Conservation (phyloP, 2,888 invertebrate genomes). For the Parapristionchus giblindavisi region DNA sequence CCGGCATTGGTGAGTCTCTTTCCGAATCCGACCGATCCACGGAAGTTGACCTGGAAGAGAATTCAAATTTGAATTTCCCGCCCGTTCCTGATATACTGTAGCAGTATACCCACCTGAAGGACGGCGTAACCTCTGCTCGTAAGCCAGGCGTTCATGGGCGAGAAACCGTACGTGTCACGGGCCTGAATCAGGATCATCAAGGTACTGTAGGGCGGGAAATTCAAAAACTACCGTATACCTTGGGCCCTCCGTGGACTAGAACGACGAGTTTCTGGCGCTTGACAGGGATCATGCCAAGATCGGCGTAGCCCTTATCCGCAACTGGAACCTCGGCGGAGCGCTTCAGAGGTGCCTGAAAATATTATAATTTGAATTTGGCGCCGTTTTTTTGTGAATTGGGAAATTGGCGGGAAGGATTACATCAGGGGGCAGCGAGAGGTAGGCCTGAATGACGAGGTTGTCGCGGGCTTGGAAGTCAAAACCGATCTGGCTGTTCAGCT, state of each 20-base stretch:
- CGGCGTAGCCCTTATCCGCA: constrained; percentile 60
- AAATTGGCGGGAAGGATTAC: constrained; percentile 21
- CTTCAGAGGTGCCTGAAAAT: constrained; percentile 50
- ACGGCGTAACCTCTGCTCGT: constrained; percentile 68
- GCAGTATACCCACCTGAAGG: constrained; percentile 52
- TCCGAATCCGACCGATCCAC: constrained; percentile 68
- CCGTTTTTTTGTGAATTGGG: background rate
- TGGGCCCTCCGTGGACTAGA: constrained; percentile 67
- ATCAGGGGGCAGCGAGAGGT: constrained; percentile 65
- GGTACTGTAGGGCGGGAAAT: no score
- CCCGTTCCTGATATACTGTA: background rate
- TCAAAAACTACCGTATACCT: constrained; percentile 37
- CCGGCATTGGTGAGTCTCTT: constrained; percentile 67
- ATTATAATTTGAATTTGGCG: background rate
- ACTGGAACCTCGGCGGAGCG: constrained; percentile 57
- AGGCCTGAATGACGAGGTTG: constrained; percentile 66
- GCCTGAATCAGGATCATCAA: no score
- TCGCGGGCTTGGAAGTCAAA: constrained; percentile 67
- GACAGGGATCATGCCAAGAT: constrained; percentile 63
- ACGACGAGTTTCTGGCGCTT: constrained; percentile 64
- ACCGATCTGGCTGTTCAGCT: constrained; percentile 64
- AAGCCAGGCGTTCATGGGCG: constrained; percentile 63
- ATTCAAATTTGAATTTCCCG: background rate
- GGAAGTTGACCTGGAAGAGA: constrained; percentile 62
- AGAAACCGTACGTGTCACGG: constrained; percentile 65